Evolutionary conservation across 2,797 vertebrate species (phyloP), one percentile per base, ranked within the genome.

Genomic region (Tapirus indicus): DNA sequence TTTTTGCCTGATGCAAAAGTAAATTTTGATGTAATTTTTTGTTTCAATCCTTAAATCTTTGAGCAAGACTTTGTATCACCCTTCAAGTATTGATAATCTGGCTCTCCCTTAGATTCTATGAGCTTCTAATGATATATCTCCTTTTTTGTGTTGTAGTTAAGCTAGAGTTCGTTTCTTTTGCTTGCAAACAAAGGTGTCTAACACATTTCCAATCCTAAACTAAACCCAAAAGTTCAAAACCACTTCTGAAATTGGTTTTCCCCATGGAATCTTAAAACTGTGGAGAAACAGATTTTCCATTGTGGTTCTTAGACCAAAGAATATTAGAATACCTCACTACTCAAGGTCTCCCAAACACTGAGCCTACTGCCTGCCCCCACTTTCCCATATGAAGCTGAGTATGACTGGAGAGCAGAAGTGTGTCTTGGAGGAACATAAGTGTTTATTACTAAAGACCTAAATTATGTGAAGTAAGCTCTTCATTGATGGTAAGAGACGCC

Each of bases 211-310:
- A 92, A 78, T 86, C 21, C 52, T 60, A 41, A 14, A 82, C n/a
- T 77, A 94, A 94, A 91, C 29, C 23, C 54, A 66, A 75, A 96
- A 85, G 13, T 86, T 94, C 71, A 88, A 91, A 89, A 89, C 5
- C 11, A 94, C 6, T 93, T 91, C 32, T 78, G 25, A 88, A 6
- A 66, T 72, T 75, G 38, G 72, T 80, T 75, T 88, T 56, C 27
- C 35, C 47, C 56, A 54, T 1, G 9, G 41, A 94, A 89, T 72
- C 41, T 94, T 64, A 52, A 88, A 97, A 71, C 35, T 35, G 16
- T 74, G 27, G 18, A 95, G 44, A 47, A 97, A 78, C 10, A 82
- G 32, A 69, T 88, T 91, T 83, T 88, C 23, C 71, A 47, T 58
- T 47, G 7, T 64, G 64, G 8, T 82, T 95, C 58, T 96, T 80